Percentiles rank a stretch among this genome's conserved stretches.
phyloP scores from a whole-genome alignment of 2,797 vertebrate genomes.

The Sorex maritimensis region DNA sequence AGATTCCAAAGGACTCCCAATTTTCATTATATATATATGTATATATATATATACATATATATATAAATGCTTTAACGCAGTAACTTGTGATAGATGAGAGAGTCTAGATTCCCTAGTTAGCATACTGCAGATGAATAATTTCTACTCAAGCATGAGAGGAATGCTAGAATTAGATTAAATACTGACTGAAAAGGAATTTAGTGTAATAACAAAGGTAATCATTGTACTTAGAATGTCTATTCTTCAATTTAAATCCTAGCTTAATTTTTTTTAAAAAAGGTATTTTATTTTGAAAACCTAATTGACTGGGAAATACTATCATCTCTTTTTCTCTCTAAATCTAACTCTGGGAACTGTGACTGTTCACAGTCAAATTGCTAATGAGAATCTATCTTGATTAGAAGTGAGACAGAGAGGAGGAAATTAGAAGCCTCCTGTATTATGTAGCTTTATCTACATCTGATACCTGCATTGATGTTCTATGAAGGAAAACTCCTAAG shows the following conservation, averaged over 20 bases:
- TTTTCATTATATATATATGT: too few species aligned
- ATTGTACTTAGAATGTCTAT: background rate
- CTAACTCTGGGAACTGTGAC: background rate
- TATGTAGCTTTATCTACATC: background rate
- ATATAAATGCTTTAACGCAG: slow-evolving; percentile 10
- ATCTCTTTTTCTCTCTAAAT: slow-evolving; percentile 46
- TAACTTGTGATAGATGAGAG: background rate
- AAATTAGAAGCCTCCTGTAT: slow-evolving; percentile 13
- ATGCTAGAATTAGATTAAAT: background rate
- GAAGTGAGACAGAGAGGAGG: background rate
- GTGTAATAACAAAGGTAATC: background rate
- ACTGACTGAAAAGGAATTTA: background rate
- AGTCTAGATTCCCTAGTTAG: slow-evolving; percentile 2
- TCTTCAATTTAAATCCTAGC: slow-evolving; percentile 35
- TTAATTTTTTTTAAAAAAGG: background rate
- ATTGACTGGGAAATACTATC: slow-evolving; percentile 5
- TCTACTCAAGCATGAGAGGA: background rate
- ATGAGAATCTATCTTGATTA: background rate
- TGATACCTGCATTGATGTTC: background rate
- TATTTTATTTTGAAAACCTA: slow-evolving; percentile 44
- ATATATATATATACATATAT: too few species aligned
- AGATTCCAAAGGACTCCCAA: too few species aligned
- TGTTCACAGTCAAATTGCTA: background rate
- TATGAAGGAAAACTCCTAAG: background rate
- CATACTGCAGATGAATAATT: background rate